Evolutionary conservation across 2,888 invertebrate genomes (phyloP).

Genomic region (Lithophane socia): DNA sequence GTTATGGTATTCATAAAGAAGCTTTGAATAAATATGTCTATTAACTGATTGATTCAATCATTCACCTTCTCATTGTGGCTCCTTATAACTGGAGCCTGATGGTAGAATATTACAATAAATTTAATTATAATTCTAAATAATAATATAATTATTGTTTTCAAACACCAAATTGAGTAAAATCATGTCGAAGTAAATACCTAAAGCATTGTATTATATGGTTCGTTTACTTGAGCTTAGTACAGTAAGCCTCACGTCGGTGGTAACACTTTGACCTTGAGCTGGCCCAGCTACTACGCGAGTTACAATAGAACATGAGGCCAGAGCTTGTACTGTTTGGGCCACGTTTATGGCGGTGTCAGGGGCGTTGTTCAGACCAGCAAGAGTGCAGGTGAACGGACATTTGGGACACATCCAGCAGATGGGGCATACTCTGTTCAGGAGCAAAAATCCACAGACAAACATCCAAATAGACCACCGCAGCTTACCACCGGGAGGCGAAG

Average conservation of each 20-base stretch:
- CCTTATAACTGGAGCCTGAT: not conserved
- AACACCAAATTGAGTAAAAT: slow-evolving; percentile 26
- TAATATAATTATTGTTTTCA: slow-evolving; percentile 22
- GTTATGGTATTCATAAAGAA: not conserved
- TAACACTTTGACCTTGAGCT: too few species aligned
- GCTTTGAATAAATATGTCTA: not conserved
- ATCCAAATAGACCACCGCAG: not conserved
- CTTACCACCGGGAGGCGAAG: not conserved
- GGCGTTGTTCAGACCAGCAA: not conserved
- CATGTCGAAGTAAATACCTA: slow-evolving; percentile 25
- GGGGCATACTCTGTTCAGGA: too few species aligned
- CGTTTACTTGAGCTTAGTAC: not conserved
- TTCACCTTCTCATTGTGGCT: not conserved
- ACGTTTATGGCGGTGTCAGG: not conserved
- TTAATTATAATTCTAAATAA: slow-evolving; percentile 10
- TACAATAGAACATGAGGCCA: too few species aligned
- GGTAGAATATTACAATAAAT: not conserved
- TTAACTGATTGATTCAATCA: slow-evolving; percentile 30
- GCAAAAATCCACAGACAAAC: too few species aligned
- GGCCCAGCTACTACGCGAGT: too few species aligned
- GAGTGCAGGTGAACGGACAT: not conserved
- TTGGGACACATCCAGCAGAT: not conserved
- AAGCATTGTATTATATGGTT: not conserved
- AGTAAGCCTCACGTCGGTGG: not conserved
- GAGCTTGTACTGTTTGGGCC: not conserved